Percentiles rank a stretch among this genome's conserved stretches.
These are phyloP conservation scores for Watsonalla binaria DNA, from an alignment of 2,888 invertebrate genomes.

Conservation along the genomic window DNA sequence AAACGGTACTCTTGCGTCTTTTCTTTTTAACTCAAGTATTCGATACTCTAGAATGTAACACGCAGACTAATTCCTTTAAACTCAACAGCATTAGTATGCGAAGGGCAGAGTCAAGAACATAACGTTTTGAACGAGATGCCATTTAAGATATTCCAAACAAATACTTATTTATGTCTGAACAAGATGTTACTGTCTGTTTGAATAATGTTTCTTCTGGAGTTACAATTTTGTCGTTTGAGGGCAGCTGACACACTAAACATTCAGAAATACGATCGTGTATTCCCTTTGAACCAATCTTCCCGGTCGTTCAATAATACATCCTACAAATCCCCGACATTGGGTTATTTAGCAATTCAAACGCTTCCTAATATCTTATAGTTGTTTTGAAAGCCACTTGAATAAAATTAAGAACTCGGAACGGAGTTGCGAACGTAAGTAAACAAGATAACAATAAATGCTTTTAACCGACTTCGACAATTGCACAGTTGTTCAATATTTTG, in stretches of 20 bases:
- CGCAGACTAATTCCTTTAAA: background rate
- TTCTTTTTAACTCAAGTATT: slow-evolving; percentile 14
- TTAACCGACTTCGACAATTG: too few species aligned
- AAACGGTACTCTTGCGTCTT: slow-evolving; percentile 22
- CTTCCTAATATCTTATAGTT: background rate
- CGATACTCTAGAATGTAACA: slow-evolving; percentile 4
- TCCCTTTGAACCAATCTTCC: background rate
- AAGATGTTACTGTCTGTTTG: background rate
- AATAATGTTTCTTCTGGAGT: background rate
- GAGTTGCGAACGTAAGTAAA: background rate
- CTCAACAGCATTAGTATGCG: slow-evolving; percentile 26
- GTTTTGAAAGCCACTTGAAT: background rate
- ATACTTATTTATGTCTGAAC: background rate
- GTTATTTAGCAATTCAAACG: too few species aligned
- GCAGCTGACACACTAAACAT: background rate
- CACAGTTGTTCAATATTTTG: too few species aligned
- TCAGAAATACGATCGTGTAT: background rate
- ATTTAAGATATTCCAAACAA: background rate
- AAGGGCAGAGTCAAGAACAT: slow-evolving; percentile 16
- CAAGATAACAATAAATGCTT: background rate
- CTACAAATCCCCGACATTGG: background rate
- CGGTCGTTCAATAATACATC: background rate
- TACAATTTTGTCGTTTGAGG: background rate
- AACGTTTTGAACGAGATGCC: slow-evolving; percentile 13
- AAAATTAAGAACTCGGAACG: background rate